Conservation (phyloP, 2,888 invertebrate species). For the Dasysyrphus tricinctus region DNA sequence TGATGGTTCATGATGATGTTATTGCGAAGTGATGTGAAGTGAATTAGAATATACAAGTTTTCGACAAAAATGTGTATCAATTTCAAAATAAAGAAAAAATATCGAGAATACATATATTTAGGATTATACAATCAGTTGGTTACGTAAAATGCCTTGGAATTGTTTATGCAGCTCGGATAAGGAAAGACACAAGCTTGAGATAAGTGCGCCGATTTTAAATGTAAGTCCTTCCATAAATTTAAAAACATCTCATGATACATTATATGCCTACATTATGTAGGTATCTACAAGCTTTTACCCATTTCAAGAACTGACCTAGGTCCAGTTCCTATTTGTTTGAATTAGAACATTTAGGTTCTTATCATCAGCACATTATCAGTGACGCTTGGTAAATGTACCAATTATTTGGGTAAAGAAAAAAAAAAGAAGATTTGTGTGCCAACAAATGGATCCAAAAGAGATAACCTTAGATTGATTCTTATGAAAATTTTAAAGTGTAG, state of each 20-base stretch:
- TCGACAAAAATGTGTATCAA: slow-evolving; percentile 68
- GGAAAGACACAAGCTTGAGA: slow-evolving; percentile 63
- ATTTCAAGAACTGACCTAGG: slow-evolving; percentile 5
- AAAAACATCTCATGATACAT: too few species aligned
- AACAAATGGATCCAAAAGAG: not conserved
- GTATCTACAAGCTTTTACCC: not conserved
- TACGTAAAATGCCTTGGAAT: slow-evolving; percentile 72
- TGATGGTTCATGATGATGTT: slow-evolving; percentile 20
- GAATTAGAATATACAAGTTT: slow-evolving; percentile 31
- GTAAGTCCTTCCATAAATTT: slow-evolving; percentile 46
- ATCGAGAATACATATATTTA: slow-evolving; percentile 17
- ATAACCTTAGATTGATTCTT: not conserved
- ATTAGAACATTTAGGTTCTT: not conserved
- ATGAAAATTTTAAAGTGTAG: not conserved
- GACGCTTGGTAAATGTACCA: not conserved
- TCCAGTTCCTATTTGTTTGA: not conserved
- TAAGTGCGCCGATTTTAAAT: slow-evolving; percentile 70
- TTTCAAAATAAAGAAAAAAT: slow-evolving; percentile 68
- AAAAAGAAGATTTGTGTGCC: not conserved
- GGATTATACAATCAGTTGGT: slow-evolving; percentile 38
- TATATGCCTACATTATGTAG: too few species aligned
- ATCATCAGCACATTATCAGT: not conserved
- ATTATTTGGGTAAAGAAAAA: not conserved
- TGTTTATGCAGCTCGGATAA: slow-evolving; percentile 74
- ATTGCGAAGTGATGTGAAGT: slow-evolving; percentile 49